Conservation (phyloP, 2,888 invertebrate genomes). For the Drosophila setosimentum region DNA sequence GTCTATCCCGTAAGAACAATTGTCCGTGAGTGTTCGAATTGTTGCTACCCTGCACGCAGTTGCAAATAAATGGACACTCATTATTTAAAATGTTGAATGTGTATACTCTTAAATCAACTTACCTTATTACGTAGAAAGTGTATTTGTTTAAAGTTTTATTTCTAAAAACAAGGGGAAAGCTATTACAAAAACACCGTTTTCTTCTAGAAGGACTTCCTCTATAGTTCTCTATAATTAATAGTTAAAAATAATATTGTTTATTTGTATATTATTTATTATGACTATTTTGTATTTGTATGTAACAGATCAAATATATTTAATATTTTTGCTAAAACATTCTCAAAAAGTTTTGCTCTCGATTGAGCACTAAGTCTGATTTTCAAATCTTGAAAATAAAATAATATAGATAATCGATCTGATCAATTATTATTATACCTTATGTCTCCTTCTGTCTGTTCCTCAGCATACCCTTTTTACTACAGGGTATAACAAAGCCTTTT, state of each 20-base stretch:
- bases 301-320: no score
- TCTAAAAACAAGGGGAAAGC: background rate
- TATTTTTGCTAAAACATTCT: no score
- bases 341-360: background rate
- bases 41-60: background rate
- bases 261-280: no score
- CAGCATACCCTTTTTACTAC: background rate
- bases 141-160: background rate
- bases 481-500: constrained; percentile 17
- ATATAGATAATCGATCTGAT: background rate
- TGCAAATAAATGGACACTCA: background rate
- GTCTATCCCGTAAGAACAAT: constrained; percentile 13
- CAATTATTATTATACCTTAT: background rate
- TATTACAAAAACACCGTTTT: background rate
- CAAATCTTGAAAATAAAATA: background rate
- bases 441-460: background rate
- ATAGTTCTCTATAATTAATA: background rate
- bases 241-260: background rate
- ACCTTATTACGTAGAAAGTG: background rate
- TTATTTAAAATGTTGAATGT: background rate
- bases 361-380: background rate
- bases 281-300: no score
- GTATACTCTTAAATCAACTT: background rate
- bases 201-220: background rate
- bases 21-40: background rate